Conservation (phyloP, 2,888 invertebrate genomes). For the Plagodis dolabraria region DNA sequence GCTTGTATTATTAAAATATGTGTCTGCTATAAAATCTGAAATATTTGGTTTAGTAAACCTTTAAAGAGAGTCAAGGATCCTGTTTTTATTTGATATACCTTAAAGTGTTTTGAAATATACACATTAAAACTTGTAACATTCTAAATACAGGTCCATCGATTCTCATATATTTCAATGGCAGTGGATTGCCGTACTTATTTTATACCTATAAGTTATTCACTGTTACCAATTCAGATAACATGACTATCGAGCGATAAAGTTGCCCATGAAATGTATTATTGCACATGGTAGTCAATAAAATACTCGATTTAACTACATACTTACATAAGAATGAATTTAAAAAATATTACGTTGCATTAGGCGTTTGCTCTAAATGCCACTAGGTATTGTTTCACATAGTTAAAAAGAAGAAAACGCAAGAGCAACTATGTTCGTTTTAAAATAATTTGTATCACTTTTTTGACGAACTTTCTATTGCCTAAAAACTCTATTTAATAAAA, state of each 20-base stretch:
- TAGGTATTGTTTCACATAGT: too few relatives aligned
- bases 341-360: neutral
- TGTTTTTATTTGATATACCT: too few relatives aligned
- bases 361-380: neutral
- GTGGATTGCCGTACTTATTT: neutral
- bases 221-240: conserved; percentile 21
- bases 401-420: too few relatives aligned
- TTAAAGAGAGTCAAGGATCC: too few relatives aligned
- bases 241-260: conserved; percentile 15
- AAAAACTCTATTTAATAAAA: too few relatives aligned
- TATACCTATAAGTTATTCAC: conserved; percentile 2
- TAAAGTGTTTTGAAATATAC: too few relatives aligned
- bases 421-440: too few relatives aligned
- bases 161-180: neutral
- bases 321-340: neutral
- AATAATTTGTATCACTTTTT: neutral
- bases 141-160: neutral
- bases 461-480: too few relatives aligned
- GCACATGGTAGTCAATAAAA: neutral
- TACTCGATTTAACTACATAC: neutral
- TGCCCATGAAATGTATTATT: conserved; percentile 12
- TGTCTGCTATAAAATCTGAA: too few relatives aligned
- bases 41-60: too few relatives aligned
- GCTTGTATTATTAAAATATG: too few relatives aligned
- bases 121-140: neutral